phyloP scores from a whole-genome alignment of 2,113 vertebrate genomes.

The Apodemus sylvaticus region DNA sequence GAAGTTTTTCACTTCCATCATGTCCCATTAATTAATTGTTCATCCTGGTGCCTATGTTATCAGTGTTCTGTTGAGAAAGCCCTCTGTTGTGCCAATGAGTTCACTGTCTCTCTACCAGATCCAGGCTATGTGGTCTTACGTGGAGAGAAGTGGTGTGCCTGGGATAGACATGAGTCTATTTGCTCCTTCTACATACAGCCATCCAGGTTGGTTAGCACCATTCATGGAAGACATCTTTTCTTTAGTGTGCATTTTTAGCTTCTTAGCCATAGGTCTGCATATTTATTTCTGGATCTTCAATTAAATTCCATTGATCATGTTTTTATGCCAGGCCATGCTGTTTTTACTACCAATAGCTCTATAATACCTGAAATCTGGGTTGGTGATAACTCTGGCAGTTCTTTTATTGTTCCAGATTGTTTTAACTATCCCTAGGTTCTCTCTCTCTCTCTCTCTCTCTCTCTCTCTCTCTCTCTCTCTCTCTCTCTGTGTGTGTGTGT shows the following conservation, averaged over 20 bases:
- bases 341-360: too few relatives aligned
- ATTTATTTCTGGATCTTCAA: background rate
- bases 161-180: background rate
- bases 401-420: background rate
- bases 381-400: background rate
- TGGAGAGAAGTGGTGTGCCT: background rate
- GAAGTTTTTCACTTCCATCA: background rate
- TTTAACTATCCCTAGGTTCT: background rate
- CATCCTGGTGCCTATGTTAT: background rate
- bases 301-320: background rate
- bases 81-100: background rate
- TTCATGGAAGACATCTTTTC: background rate
- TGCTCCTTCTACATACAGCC: background rate
- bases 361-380: too few relatives aligned
- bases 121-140: background rate
- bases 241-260: background rate
- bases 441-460: too few relatives aligned
- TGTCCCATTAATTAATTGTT: background rate
- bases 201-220: background rate
- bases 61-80: background rate
- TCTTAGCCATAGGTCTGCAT: background rate
- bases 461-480: too few relatives aligned
- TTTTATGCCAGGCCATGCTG: background rate
- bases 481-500: background rate
- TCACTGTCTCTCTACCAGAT: background rate